Percentiles rank a stretch among this genome's conserved stretches.
Conservation (phyloP, 2,888 invertebrate species). For the Rhabditoides inermis region DNA sequence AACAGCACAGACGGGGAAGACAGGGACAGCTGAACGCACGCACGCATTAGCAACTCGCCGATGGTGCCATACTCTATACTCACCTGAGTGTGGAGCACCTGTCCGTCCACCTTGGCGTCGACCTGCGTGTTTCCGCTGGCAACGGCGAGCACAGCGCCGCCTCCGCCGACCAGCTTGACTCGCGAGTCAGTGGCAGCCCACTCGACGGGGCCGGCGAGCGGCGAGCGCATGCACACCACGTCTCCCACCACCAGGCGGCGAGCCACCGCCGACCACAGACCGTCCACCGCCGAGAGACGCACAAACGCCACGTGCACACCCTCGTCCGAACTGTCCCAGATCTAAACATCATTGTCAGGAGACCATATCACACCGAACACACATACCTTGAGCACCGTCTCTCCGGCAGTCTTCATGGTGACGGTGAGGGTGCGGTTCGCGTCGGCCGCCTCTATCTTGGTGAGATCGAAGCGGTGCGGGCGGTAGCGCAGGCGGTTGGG, state of each 20-base stretch:
- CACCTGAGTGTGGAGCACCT: neutral
- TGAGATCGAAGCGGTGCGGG: conserved; percentile 42
- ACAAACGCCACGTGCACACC: conserved; percentile 23
- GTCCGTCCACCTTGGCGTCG: neutral
- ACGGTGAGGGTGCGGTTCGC: conserved; percentile 28
- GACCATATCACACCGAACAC: neutral
- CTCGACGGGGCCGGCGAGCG: neutral
- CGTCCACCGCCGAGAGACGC: conserved; percentile 25
- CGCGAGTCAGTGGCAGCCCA: neutral
- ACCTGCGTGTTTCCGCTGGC: neutral
- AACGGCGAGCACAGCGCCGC: neutral
- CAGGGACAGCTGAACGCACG: too few relatives aligned
- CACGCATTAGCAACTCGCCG: too few relatives aligned
- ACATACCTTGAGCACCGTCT: conserved; percentile 33
- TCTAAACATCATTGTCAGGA: conserved; percentile 3
- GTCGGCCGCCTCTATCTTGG: conserved; percentile 26
- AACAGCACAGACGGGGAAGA: too few relatives aligned
- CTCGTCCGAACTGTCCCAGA: conserved; percentile 31
- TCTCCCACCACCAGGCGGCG: neutral
- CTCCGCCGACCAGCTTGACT: neutral
- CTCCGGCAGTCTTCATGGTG: conserved; percentile 32
- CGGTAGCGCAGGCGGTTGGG: conserved; percentile 21
- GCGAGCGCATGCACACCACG: neutral
- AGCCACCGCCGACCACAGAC: too few relatives aligned
- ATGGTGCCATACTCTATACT: neutral